These are phyloP conservation scores for Rhabdophis nuchalis DNA, from an alignment of 2,797 vertebrate species.

Conservation along the genomic window DNA sequence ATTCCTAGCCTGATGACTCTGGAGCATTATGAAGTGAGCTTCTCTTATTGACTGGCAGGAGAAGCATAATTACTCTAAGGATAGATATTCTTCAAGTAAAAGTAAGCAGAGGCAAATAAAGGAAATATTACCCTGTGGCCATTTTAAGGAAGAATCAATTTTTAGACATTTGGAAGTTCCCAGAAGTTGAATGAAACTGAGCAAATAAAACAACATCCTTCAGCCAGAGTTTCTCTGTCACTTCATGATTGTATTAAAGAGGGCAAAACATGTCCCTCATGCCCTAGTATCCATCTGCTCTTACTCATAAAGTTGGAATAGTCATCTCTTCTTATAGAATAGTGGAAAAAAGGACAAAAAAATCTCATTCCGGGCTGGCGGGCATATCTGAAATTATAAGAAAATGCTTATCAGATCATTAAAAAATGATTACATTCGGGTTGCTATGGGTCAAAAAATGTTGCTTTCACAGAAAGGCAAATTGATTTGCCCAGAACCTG, in stretches of 20 bases:
- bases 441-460: background rate
- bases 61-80: constrained; percentile 8
- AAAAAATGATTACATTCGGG: background rate
- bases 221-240: background rate
- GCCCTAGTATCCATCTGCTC: background rate
- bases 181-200: background rate
- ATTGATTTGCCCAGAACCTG: background rate
- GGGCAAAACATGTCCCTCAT: background rate
- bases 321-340: background rate
- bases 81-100: constrained; percentile 14
- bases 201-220: background rate
- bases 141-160: constrained; percentile 27
- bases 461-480: background rate
- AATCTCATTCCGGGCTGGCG: background rate
- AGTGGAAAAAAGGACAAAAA: background rate
- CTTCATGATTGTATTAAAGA: background rate
- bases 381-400: background rate
- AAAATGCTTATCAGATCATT: background rate
- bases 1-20: background rate
- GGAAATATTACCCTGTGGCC: background rate
- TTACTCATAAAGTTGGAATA: background rate
- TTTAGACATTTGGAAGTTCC: constrained; percentile 2
- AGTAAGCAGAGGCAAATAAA: constrained; percentile 9
- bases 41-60: constrained; percentile 27
- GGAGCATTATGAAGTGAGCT: constrained; percentile 10